These are phyloP conservation scores for Oscheius onirici DNA, from an alignment of 2,888 invertebrate species.

Conservation along the genomic window DNA sequence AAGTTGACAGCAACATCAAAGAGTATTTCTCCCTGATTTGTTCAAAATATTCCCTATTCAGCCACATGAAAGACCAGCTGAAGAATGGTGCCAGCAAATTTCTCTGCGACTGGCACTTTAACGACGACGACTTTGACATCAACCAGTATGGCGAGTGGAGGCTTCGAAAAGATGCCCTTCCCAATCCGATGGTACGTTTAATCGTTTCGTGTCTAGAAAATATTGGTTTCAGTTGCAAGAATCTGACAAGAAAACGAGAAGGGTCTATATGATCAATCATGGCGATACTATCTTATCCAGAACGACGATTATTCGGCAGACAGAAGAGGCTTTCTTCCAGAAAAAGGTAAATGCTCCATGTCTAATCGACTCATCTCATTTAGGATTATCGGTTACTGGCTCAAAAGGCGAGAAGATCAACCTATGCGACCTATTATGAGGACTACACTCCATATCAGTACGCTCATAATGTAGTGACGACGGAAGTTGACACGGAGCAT, in stretches of 20 bases:
- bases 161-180: conserved; percentile 47
- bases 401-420: conserved; percentile 11
- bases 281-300: conserved; percentile 30
- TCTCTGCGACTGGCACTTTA: conserved; percentile 48
- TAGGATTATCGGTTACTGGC: conserved; percentile 22
- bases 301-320: neutral
- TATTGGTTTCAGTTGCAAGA: conserved; percentile 31
- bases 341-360: neutral
- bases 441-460: neutral
- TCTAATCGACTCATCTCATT: too few relatives aligned
- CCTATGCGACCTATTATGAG: conserved; percentile 4
- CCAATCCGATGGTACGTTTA: conserved; percentile 35
- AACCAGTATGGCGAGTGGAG: conserved; percentile 54
- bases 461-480: neutral
- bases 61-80: conserved; percentile 26
- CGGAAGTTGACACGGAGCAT: neutral
- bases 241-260: conserved; percentile 38
- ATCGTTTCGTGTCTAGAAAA: neutral
- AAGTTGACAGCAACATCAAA: neutral
- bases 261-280: conserved; percentile 46
- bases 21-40: neutral
- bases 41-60: conserved; percentile 3
- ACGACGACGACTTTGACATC: conserved; percentile 49
- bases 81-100: conserved; percentile 49
- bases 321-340: neutral